Percentiles rank a stretch among this genome's conserved stretches.
Conservation (phyloP, 2,113 vertebrate genomes). For the Sus scrofa region T2T-Sscrofa CM000813.6:42459001-42459500, state of each 20-base stretch:
- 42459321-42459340: not conserved
- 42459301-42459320: not conserved
- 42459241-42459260: not conserved
- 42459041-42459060: too few species aligned
- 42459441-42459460: not conserved
- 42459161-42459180: not conserved
- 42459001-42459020: not conserved
- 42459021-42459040: rapidly evolving
- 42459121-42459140: not conserved
- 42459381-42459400: not conserved
- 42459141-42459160: not conserved
- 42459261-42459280: not conserved
- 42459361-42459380: not conserved
- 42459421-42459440: not conserved
- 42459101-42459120: not conserved
- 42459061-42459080: not conserved
- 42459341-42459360: not conserved
- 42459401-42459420: not conserved
- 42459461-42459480: not conserved
- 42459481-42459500: not conserved
- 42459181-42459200: not conserved
- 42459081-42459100: not conserved
- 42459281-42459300: not conserved
- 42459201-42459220: not conserved
- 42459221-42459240: not conserved